A percentile compares a stretch with the other conserved stretches of the same genome.
These are phyloP conservation scores for Drosophila mayaguana DNA, from an alignment of 2,888 invertebrate species.

Conservation along the genomic window DNA sequence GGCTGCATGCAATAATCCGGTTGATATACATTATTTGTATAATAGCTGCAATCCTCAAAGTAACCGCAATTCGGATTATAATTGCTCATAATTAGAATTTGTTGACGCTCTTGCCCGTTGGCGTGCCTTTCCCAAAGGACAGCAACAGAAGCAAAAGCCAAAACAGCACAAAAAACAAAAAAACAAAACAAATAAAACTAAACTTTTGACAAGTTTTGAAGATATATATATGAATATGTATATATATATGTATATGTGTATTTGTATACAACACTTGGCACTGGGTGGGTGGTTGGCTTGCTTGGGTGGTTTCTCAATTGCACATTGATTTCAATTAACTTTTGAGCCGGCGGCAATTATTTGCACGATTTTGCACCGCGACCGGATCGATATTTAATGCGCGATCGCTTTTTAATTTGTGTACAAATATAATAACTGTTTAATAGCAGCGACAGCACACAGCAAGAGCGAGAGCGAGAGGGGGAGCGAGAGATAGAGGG, in stretches of 20 bases:
- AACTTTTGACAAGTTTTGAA: background rate
- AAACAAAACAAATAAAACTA: background rate
- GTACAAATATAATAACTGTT: slow-evolving; percentile 53
- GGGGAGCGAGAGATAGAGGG: background rate
- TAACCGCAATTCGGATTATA: slow-evolving; percentile 85
- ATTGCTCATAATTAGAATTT: slow-evolving; percentile 81
- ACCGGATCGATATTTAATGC: slow-evolving; percentile 71
- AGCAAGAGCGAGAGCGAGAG: background rate
- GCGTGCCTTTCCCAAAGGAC: slow-evolving; percentile 39
- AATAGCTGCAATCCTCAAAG: slow-evolving; percentile 84
- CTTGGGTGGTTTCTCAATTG: slow-evolving; percentile 19
- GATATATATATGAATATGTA: slow-evolving; percentile 3
- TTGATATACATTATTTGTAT: slow-evolving; percentile 82
- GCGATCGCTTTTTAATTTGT: slow-evolving; percentile 77
- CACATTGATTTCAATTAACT: slow-evolving; percentile 62
- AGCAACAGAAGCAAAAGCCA: slow-evolving; percentile 4
- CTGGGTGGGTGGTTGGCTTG: background rate
- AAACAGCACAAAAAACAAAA: background rate
- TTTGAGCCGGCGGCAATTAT: slow-evolving; percentile 58
- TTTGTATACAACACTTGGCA: slow-evolving; percentile 4
- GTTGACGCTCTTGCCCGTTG: slow-evolving; percentile 31
- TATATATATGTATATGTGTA: background rate
- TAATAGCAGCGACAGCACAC: slow-evolving; percentile 17
- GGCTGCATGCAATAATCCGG: slow-evolving; percentile 84
- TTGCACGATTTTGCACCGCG: slow-evolving; percentile 53